Evolutionary conservation across 2,113 vertebrate genomes (phyloP).

Genomic region (Tauraco erythrolophus): DNA sequence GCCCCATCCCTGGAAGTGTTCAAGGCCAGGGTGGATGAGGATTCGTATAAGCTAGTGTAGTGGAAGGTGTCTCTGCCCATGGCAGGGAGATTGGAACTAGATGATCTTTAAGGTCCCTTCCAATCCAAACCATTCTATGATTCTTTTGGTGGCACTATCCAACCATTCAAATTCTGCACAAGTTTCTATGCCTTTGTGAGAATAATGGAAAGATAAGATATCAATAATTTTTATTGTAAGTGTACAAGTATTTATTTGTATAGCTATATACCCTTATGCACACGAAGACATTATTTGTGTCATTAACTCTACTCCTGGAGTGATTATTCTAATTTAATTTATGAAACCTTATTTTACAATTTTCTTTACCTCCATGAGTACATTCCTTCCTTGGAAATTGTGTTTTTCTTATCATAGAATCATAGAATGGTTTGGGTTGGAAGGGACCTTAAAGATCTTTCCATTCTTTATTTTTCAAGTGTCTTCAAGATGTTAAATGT

Average conservation of each 20-base stretch:
- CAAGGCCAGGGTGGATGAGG: too few relatives aligned
- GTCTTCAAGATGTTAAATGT: not conserved
- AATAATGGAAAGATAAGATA: not conserved
- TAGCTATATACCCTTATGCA: not conserved
- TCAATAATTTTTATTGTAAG: too few relatives aligned
- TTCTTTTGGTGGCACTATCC: not conserved
- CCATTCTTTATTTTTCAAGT: not conserved
- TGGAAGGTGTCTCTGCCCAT: too few relatives aligned
- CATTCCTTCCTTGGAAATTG: not conserved
- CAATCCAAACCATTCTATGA: too few relatives aligned
- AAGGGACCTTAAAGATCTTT: not conserved
- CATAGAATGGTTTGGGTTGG: too few relatives aligned
- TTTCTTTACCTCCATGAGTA: not conserved
- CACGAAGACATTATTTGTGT: not conserved
- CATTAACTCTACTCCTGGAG: not conserved
- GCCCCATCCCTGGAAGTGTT: too few relatives aligned
- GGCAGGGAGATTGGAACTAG: too few relatives aligned
- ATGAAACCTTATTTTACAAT: not conserved
- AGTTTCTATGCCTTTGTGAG: not conserved
- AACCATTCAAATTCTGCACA: not conserved
- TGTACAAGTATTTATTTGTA: not conserved
- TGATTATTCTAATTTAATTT: not conserved
- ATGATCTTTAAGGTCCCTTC: too few relatives aligned
- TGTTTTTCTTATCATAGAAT: not conserved
- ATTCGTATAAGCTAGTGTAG: too few relatives aligned